Evolutionary conservation across 2,888 invertebrate species (phyloP), one percentile per base, ranked within the genome.

Genomic region (Drosophila neonasuta): DNA sequence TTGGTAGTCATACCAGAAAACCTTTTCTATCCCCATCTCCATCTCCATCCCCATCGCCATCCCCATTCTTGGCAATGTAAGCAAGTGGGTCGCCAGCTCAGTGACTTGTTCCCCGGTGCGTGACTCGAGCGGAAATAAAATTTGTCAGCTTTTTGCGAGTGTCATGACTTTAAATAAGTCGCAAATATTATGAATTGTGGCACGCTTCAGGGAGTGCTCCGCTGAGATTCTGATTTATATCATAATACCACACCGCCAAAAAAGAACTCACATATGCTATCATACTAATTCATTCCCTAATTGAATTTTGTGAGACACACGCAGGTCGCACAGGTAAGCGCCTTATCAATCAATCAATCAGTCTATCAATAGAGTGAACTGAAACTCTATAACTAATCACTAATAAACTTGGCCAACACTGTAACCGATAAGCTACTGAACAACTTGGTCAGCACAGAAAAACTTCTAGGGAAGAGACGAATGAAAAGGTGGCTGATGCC

Each of bases 121-220:
- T 85, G 81, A 83, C 85, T 82, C 64, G 32, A 46, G 80, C 81
- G 85, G 81, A 82, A 82, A 82, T 85, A 85, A 80, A 82, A 82
- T 82, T 82, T 82, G 81, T 82, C 81, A 85, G 81, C 79, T 71
- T 71, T 70, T 58, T 46, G 59, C 48, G 66, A 69, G 74, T 77
- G 76, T 58, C 71, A 68, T 66, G 85, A 76, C 78, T 85, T 85
- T 81, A 85, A 81, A 85, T 78, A 76, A 76, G 68, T 71, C 59
- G 63, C 69, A 71, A 69, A 67, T 65, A 63, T 68, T 67, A 70
- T 57, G 51, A 65, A 57, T 68, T 61, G 61, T 45, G 52, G 41
- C 30, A 52, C 50, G 42, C 68, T 50, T 45, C 52, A 30, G 69
- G 44, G 59, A 64, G 49, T 36, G 49, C 54, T 58, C 62, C n/a